Evolutionary conservation across 2,888 invertebrate species (phyloP).

Genomic region (Creontiades dilutus): DNA sequence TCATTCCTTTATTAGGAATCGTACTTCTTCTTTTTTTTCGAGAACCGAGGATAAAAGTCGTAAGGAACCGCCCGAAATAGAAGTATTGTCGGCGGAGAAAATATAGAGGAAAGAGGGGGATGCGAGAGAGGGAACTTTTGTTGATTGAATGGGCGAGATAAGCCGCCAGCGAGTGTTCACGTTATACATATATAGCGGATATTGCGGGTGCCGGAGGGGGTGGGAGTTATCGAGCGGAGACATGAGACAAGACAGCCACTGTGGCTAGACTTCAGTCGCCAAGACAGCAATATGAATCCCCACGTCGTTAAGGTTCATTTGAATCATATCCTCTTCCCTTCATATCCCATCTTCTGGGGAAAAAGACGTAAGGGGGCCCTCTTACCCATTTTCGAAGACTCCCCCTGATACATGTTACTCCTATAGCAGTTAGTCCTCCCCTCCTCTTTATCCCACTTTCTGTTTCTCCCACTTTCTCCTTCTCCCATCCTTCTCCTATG

Average conservation of each 20-base stretch:
- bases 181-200: constrained; percentile 63
- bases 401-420: constrained; percentile 51
- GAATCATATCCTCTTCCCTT: constrained; percentile 71
- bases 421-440: constrained; percentile 14
- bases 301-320: constrained; percentile 72
- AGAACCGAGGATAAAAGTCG: background rate
- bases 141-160: constrained; percentile 65
- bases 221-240: constrained; percentile 46
- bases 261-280: constrained; percentile 67
- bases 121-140: constrained; percentile 32
- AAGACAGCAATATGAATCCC: constrained; percentile 68
- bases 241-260: constrained; percentile 51
- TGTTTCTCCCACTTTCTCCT: background rate
- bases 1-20: constrained; percentile 8
- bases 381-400: constrained; percentile 21
- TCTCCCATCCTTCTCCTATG: constrained; percentile 59
- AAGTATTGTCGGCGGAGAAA: constrained; percentile 43
- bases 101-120: constrained; percentile 7
- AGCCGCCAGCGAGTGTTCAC: constrained; percentile 28
- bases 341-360: constrained; percentile 19
- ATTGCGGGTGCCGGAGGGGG: background rate
- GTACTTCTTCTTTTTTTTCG: background rate
- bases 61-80: constrained; percentile 9
- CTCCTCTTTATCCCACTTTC: background rate
- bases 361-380: background rate